Conservation (phyloP, 2,888 invertebrate genomes). For the Spodoptera picta region DNA sequence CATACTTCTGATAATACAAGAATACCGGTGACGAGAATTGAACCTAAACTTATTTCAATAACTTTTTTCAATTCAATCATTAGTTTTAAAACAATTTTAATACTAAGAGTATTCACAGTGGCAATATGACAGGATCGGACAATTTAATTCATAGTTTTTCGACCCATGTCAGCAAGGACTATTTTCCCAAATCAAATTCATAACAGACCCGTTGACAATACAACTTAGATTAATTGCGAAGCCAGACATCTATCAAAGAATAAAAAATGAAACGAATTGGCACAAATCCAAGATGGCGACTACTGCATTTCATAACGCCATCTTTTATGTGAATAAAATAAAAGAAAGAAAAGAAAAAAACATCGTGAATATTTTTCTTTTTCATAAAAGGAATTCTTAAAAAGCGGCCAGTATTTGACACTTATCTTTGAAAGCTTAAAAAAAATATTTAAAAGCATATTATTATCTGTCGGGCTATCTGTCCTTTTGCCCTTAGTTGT, state of each 20-base stretch:
- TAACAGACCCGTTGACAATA: too few species aligned
- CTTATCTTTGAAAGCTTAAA: slow-evolving; percentile 26
- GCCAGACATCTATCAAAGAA: slow-evolving; percentile 12
- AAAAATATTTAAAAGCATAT: slow-evolving; percentile 1
- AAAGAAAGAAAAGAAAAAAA: slow-evolving; percentile 10
- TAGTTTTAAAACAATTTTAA: too few species aligned
- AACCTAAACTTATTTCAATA: too few species aligned
- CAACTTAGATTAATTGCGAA: slow-evolving; percentile 26
- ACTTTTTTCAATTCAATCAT: too few species aligned
- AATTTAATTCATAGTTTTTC: too few species aligned
- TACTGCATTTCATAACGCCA: slow-evolving; percentile 32
- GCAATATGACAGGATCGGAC: too few species aligned
- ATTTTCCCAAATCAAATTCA: too few species aligned
- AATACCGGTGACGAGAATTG: too few species aligned
- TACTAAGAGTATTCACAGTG: too few species aligned
- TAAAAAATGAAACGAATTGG: slow-evolving; percentile 24
- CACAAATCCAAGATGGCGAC: slow-evolving; percentile 20
- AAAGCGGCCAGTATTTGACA: slow-evolving; percentile 16
- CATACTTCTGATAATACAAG: too few species aligned
- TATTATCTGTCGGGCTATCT: slow-evolving; percentile 7
- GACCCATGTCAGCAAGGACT: too few species aligned
- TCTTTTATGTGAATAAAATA: slow-evolving; percentile 13
- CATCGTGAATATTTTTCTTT: not conserved
- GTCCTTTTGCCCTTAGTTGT: slow-evolving; percentile 7
- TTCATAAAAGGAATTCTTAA: slow-evolving; percentile 7